Evolutionary conservation across 2,888 invertebrate species (phyloP).

Genomic region (Theretra japonica): DNA sequence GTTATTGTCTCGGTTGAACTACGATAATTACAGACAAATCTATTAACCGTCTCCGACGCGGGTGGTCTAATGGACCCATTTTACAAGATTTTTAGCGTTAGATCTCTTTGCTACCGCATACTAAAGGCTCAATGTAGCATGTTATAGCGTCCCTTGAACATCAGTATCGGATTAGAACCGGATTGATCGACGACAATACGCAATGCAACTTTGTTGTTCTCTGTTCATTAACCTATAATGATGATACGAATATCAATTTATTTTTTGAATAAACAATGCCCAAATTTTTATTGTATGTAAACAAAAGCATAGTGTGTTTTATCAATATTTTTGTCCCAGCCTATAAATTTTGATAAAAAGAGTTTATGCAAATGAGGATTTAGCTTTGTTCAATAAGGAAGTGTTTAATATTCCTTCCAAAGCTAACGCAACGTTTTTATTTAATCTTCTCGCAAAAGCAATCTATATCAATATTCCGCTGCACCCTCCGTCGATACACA

Average conservation of each 20-base stretch:
- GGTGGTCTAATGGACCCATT: conserved; percentile 17
- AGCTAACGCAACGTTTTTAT: not conserved
- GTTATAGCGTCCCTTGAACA: conserved; percentile 36
- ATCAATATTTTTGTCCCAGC: no score
- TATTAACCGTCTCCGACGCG: conserved; percentile 16
- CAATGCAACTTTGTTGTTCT: not conserved
- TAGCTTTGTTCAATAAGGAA: not conserved
- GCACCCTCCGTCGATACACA: not conserved
- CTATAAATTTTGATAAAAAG: no score
- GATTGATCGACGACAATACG: conserved; percentile 7
- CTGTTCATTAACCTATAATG: not conserved
- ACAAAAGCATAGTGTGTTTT: no score
- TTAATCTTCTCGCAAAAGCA: not conserved
- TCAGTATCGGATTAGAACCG: conserved; percentile 11
- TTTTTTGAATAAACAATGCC: no score
- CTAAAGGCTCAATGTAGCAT: conserved; percentile 41
- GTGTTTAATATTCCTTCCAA: not conserved
- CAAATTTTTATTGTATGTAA: no score
- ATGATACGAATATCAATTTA: no score
- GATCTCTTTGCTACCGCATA: conserved; percentile 44
- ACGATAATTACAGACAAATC: conserved; percentile 10
- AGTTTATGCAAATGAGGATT: no score
- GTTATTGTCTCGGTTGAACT: conserved; percentile 14
- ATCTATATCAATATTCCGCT: conserved; percentile 3
- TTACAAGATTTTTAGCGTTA: conserved; percentile 19